Evolutionary conservation across 2,888 invertebrate species (phyloP), one percentile per base, ranked within the genome.

Genomic region (Ferrisia virgata): DNA sequence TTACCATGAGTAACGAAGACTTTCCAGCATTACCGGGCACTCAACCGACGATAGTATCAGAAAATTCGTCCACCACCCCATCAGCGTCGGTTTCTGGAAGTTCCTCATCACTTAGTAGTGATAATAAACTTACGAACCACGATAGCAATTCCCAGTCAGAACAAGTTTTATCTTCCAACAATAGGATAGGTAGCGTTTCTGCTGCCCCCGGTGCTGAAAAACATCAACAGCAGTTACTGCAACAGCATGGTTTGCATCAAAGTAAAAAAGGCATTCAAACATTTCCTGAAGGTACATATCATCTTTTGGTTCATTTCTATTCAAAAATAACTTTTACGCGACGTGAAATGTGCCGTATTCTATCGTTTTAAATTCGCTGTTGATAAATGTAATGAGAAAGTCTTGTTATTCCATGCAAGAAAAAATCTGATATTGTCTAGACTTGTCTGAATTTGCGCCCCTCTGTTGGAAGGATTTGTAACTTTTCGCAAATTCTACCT

Each of bases 21-120:
- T 99, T 99, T 90, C 99, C 99, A 87, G 99, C 99, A 89, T 91
- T 99, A 89, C 99, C 99, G 86, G 99, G 99, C 87, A 96, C 96
- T 87, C 94, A 94, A 87, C 85, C 86, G 82, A 85, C 85, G 84
- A 85, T 69, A 80, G 84, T 84, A 85, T 76, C 82, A 76, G 85
- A 82, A 76, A 85, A 76, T 85, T 83, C 83, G 83, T 84, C 85
- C 82, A 80, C 28, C 40, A 85, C 86, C 40, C 82, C 85, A 82
- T 85, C 85, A 25, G 64, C 85, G 33, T 53, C 82, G 53, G 82
- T 85, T 78, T 82, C 82, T 79, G 82, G 82, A 33, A 84, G 84
- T 84, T 79, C 79, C 79, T 84, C 84, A 36, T 84, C 84, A 64
- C 43, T 84, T 78, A 79, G 64, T 15, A 84, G 84, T 79, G 84